Base-by-base conservation (phyloP, 2,888 invertebrate genomes). In the Sarcophaga subvicina region DNA sequence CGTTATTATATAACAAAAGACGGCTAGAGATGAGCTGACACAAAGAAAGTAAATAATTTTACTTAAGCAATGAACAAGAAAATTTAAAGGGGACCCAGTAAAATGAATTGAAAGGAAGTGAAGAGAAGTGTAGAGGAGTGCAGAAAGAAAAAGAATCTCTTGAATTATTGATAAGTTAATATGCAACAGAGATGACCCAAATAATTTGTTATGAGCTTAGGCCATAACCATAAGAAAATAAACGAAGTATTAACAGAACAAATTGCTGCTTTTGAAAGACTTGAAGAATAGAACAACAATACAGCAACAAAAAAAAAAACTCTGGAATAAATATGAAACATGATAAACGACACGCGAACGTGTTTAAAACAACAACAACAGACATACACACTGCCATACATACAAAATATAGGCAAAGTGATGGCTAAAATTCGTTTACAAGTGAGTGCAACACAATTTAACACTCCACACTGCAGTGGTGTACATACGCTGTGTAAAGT, bases 141-240 rank as follows among this genome's bases (percentile, higher is more conserved):
- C 8, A 37, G 8, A 0, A 2, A 8, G 64, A 27, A 47, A 70
- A 79, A 82, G 82, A 86, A 82, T 81, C 75, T 84, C 37, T 88
- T 89, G 89, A 89, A 89, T 89, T 89, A 89, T 89, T 89, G 89
- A 89, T 89, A 89, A 89, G 89, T 88, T 89, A 89, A 89, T 89
- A 88, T 88, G 89, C 88, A 86, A 85, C 87, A 81, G 88, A 88
- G 87, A 79, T 89, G 89, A 89, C 89, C 89, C 82, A 89, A 89
- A 89, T 89, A 89, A 89, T 89, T 89, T 89, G 88, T 89, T 88
- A 88, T 77, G 81, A 81, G 86, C 83, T 73, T 60, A 79, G 72
- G 78, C 80, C 14, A 20, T 17, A 80, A 80, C 54, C 37, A 12
- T 63, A 27, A 54, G n/a, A 63, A 80, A 85, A 75, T 54, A 22